A percentile compares a stretch with the other conserved stretches of the same genome.
Evolutionary conservation across 2,797 vertebrate genomes (phyloP).

Genomic region (Myotis daubentonii): DNA sequence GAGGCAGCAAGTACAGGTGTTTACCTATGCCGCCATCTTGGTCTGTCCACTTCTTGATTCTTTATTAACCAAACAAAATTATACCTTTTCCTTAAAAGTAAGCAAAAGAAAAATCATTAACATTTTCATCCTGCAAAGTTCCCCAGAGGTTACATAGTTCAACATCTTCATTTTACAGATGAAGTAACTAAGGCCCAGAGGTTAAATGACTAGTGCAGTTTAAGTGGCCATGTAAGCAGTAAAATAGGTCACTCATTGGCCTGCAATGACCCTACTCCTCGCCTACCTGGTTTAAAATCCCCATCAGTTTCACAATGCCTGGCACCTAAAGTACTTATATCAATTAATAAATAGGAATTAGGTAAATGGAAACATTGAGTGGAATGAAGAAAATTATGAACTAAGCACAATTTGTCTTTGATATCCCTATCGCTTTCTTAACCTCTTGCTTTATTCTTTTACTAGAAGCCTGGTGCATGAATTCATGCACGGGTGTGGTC

Average conservation of each 20-base stretch:
- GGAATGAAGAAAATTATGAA: not conserved
- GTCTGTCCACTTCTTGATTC: not conserved
- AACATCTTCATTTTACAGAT: slow-evolving; percentile 10
- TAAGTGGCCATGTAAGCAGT: not conserved
- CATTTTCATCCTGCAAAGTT: slow-evolving; percentile 6
- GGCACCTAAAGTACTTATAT: not conserved
- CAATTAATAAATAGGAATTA: slow-evolving; percentile 26
- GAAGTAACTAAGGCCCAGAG: not conserved
- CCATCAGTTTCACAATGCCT: not conserved
- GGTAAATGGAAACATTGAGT: not conserved
- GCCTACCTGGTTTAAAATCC: slow-evolving; percentile 2
- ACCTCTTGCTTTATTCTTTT: not conserved
- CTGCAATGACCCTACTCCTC: not conserved
- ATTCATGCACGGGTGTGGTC: too few species aligned
- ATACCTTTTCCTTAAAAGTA: slow-evolving; percentile 12
- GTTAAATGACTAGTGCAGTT: not conserved
- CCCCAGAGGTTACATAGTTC: not conserved
- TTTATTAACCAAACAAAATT: not conserved
- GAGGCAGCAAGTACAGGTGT: too few species aligned
- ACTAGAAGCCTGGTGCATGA: too few species aligned
- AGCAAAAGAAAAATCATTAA: slow-evolving; percentile 5
- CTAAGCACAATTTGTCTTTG: slow-evolving; percentile 2
- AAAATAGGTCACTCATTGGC: not conserved
- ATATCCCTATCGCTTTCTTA: not conserved
- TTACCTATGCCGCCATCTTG: too few species aligned